These are phyloP conservation scores for Nyctibius bracteatus DNA, from an alignment of 2,113 vertebrate genomes.

Conservation along the genomic window DNA sequence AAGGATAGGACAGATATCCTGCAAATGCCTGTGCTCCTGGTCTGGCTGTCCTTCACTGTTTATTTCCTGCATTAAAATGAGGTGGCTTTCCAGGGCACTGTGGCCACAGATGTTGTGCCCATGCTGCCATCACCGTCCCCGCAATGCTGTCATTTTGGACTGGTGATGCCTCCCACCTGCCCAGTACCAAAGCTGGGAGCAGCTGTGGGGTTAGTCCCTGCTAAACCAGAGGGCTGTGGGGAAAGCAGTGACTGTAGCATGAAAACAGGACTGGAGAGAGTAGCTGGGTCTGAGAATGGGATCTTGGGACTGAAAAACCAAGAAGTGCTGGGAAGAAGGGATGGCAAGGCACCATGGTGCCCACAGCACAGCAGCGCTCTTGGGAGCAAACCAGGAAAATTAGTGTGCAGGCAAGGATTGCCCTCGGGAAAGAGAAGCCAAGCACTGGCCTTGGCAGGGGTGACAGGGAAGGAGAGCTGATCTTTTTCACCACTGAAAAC, in stretches of 20 bases:
- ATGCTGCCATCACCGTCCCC: not conserved
- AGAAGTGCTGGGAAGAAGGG: not conserved
- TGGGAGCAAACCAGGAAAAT: not conserved
- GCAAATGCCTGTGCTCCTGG: not conserved
- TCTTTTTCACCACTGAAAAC: not conserved
- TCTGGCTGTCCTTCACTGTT: not conserved
- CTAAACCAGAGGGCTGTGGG: not conserved
- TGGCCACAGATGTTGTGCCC: not conserved
- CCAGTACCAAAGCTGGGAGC: not conserved
- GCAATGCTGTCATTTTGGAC: accelerated
- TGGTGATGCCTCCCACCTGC: accelerated
- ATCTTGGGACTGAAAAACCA: not conserved
- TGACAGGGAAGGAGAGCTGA: not conserved
- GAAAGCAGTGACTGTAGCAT: not conserved
- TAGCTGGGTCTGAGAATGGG: not conserved
- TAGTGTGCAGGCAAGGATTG: not conserved
- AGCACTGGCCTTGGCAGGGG: not conserved
- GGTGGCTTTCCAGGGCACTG: not conserved
- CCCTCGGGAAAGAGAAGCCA: not conserved
- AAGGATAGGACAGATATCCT: not conserved
- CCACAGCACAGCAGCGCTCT: not conserved
- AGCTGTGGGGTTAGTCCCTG: not conserved
- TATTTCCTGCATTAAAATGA: not conserved
- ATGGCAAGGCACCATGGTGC: not conserved
- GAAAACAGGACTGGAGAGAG: not conserved